Evolutionary conservation across 2,113 vertebrate genomes (phyloP).

Genomic region (Phaethon lepturus): DNA sequence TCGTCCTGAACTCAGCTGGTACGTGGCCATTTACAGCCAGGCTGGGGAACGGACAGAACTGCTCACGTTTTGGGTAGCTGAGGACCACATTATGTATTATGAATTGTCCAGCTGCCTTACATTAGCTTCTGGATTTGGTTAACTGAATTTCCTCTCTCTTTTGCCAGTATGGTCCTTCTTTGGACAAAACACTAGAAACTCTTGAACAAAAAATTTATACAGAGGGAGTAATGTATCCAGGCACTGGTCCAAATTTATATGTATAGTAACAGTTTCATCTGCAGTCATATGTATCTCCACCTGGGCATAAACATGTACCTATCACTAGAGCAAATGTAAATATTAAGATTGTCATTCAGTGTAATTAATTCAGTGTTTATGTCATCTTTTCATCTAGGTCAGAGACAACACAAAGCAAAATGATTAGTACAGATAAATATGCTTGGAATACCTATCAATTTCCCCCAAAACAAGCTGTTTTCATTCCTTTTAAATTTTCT

Average conservation of each 20-base stretch:
- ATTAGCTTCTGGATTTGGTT: neutral
- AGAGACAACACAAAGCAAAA: neutral
- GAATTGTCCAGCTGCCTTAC: neutral
- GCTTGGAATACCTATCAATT: neutral
- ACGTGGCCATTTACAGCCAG: neutral
- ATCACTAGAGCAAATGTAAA: neutral
- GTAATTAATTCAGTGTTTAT: neutral
- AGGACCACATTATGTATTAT: neutral
- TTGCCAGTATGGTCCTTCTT: neutral
- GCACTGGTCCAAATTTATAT: neutral
- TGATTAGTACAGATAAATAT: neutral
- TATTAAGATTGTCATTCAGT: neutral
- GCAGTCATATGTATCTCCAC: neutral
- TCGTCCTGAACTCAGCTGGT: neutral
- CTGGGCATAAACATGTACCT: neutral
- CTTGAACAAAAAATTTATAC: neutral
- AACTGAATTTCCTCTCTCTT: neutral
- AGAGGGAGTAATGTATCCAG: neutral
- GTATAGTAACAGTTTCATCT: neutral
- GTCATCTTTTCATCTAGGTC: neutral
- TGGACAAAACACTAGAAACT: neutral
- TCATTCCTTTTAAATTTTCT: neutral
- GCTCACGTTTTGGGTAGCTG: neutral
- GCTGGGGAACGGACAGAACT: neutral
- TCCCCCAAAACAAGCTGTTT: neutral